Conservation (phyloP, 1,140 invertebrate genomes). For the Drosophila kurseongensis region DNA sequence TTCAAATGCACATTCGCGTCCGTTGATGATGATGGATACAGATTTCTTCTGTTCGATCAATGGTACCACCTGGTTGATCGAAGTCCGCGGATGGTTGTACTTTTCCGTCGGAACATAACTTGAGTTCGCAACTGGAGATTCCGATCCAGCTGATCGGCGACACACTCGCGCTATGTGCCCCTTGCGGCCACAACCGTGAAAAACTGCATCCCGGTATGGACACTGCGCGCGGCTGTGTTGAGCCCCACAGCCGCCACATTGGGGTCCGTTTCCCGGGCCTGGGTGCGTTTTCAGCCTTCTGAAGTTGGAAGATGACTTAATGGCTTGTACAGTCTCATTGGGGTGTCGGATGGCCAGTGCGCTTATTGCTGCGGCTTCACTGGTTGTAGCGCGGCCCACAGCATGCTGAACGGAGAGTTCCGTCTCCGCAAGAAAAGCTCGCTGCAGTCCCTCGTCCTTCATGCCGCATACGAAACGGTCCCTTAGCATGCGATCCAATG, state of each 20-base stretch:
- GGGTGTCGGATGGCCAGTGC: too few relatives aligned
- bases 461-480: too few relatives aligned
- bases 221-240: not conserved
- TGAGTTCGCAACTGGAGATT: not conserved
- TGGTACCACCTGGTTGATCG: not conserved
- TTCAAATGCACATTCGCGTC: not conserved
- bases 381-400: too few relatives aligned
- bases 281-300: too few relatives aligned
- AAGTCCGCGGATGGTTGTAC: not conserved
- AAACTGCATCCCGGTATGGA: not conserved
- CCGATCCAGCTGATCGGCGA: not conserved
- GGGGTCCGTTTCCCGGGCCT: not conserved
- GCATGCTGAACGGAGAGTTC: too few relatives aligned
- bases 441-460: too few relatives aligned
- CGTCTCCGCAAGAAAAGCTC: too few relatives aligned
- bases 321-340: too few relatives aligned
- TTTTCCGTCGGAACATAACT: not conserved
- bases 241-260: not conserved
- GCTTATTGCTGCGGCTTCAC: too few relatives aligned
- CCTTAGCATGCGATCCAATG: too few relatives aligned
- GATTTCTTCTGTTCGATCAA: not conserved
- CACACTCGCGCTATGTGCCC: not conserved
- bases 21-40: not conserved
- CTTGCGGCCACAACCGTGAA: not conserved
- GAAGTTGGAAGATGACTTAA: too few relatives aligned